phyloP scores from a whole-genome alignment of 2,888 invertebrate genomes.

The Polyploca ridens region DNA sequence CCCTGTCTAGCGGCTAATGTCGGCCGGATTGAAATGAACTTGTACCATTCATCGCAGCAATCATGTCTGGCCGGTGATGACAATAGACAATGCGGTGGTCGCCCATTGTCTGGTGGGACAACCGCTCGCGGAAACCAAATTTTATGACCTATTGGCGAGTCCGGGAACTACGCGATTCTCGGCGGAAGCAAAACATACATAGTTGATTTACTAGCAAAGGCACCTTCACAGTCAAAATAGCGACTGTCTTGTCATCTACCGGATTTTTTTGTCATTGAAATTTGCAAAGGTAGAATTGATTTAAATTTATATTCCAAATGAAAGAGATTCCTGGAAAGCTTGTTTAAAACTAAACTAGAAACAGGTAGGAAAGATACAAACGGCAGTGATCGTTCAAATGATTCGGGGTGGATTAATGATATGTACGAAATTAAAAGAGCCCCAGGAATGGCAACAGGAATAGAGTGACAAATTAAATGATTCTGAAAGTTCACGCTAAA shows the following conservation, averaged over 20 bases:
- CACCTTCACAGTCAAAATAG: constrained; percentile 25
- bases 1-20: constrained; percentile 52
- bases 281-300: not conserved
- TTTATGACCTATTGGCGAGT: constrained; percentile 61
- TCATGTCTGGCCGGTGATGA: constrained; percentile 59
- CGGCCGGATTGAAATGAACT: constrained; percentile 68
- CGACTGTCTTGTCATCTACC: not conserved
- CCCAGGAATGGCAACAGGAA: no score
- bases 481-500: no score
- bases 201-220: constrained; percentile 37
- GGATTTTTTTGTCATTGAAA: not conserved
- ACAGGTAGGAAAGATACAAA: no score
- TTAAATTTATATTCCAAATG: no score
- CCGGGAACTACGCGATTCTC: constrained; percentile 54
- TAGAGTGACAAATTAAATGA: no score
- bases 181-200: constrained; percentile 35
- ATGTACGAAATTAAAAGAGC: no score
- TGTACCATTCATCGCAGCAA: constrained; percentile 74
- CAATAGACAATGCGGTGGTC: constrained; percentile 72
- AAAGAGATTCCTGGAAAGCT: no score
- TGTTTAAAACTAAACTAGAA: no score
- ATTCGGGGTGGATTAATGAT: no score
- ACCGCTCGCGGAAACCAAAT: constrained; percentile 60
- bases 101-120: constrained; percentile 68
- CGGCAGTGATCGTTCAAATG: no score